Conservation (phyloP, 2,113 vertebrate genomes). For the Psilopogon haemacephalus region DNA sequence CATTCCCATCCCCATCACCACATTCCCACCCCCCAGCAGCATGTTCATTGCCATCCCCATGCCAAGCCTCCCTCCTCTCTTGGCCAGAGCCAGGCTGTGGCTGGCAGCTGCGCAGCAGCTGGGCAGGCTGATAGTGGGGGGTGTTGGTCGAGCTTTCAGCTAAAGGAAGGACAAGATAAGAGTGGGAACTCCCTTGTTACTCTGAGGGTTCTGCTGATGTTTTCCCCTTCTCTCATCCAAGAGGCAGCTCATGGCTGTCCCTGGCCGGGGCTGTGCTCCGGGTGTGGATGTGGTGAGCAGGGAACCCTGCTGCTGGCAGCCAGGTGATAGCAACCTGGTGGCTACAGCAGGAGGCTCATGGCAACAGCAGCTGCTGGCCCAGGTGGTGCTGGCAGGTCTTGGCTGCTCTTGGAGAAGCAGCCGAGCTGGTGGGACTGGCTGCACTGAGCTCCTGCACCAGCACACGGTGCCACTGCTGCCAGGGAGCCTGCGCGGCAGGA, state of each 20-base stretch:
- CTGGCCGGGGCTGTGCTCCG: accelerated
- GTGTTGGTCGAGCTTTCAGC: background rate
- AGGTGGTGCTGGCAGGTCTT: accelerated
- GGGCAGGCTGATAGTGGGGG: background rate
- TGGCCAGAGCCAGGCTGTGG: background rate
- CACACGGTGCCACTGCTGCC: accelerated
- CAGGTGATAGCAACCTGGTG: accelerated
- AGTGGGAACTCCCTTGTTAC: background rate
- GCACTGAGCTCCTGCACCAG: accelerated
- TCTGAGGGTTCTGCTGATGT: accelerated
- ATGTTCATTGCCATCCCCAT: background rate
- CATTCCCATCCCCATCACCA: background rate
- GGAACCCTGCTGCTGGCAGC: background rate
- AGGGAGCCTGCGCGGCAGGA: accelerated
- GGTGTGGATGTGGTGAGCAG: accelerated
- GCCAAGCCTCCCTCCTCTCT: background rate
- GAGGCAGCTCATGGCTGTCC: accelerated
- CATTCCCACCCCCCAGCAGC: background rate
- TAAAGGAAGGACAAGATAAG: background rate
- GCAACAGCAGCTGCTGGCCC: too few relatives aligned
- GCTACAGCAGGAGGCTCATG: background rate
- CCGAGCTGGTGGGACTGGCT: background rate
- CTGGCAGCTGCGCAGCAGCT: accelerated
- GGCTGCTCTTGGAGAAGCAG: background rate
- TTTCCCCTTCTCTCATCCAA: background rate